Evolutionary conservation across 1,140 invertebrate genomes (phyloP).

Genomic region (Caenorhabditis tropicalis): DNA sequence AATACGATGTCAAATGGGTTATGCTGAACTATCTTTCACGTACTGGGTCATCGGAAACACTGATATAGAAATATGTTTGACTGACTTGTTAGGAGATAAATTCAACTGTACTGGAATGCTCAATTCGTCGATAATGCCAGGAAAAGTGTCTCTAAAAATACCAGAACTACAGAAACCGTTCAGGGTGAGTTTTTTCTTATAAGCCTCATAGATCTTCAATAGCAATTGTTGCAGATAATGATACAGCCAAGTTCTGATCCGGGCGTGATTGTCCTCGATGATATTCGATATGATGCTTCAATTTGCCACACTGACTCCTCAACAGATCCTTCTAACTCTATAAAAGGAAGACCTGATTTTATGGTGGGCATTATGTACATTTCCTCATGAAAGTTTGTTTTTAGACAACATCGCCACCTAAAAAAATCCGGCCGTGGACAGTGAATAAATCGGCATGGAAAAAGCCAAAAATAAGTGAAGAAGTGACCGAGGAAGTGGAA

Average conservation of each 20-base stretch:
- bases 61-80: conserved; percentile 69
- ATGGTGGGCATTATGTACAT: background rate
- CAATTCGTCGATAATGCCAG: conserved; percentile 67
- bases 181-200: too few species aligned
- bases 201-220: background rate
- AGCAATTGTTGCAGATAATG: conserved; percentile 62
- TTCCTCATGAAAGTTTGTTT: too few species aligned
- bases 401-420: conserved; percentile 50
- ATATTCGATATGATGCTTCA: conserved; percentile 59
- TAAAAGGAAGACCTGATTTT: conserved; percentile 46
- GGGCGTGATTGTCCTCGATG: conserved; percentile 67
- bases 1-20: conserved; percentile 63
- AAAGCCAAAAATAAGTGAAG: background rate
- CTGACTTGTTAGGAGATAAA: conserved; percentile 62
- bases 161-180: conserved; percentile 66
- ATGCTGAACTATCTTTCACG: conserved; percentile 64
- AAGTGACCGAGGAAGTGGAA: background rate
- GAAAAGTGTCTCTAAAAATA: conserved; percentile 70
- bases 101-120: conserved; percentile 70
- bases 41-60: conserved; percentile 68
- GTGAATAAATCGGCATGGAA: conserved; percentile 22
- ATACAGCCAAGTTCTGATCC: conserved; percentile 63
- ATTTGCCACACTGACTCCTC: conserved; percentile 37
- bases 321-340: background rate
- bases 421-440: conserved; percentile 37